Evolutionary conservation across 2,797 vertebrate species (phyloP).

Genomic region (Atherinosoma microstoma): DNA sequence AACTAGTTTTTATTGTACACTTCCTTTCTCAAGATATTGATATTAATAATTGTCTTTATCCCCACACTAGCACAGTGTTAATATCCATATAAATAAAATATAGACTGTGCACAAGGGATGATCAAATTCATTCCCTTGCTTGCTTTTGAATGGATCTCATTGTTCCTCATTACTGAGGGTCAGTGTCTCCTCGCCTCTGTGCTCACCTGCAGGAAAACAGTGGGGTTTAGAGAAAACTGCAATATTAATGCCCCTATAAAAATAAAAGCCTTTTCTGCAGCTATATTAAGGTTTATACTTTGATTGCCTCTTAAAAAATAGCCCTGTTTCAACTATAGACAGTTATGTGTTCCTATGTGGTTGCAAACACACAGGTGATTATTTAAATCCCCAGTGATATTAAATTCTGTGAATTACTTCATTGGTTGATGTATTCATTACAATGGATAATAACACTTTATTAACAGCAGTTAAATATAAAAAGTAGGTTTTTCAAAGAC

Average conservation of each 20-base stretch:
- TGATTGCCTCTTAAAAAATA: conserved; percentile 13
- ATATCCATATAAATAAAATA: conserved; percentile 78
- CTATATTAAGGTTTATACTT: conserved; percentile 20
- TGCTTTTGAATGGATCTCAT: conserved; percentile 51
- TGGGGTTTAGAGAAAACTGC: conserved; percentile 46
- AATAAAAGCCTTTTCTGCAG: conserved; percentile 19
- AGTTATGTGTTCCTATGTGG: conserved; percentile 24
- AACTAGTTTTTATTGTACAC: conserved; percentile 62
- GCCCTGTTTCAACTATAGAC: neutral
- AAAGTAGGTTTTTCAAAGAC: too few relatives aligned
- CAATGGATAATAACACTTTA: neutral
- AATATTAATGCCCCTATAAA: conserved; percentile 65
- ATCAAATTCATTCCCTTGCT: conserved; percentile 29
- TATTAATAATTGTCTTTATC: conserved; percentile 65
- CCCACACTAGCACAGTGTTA: conserved; percentile 47
- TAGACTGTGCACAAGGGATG: conserved; percentile 48
- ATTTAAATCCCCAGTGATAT: neutral
- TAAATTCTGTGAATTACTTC: neutral
- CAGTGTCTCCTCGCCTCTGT: conserved; percentile 64
- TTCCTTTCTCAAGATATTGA: conserved; percentile 60
- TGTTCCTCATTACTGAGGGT: conserved; percentile 72
- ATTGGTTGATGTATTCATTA: neutral
- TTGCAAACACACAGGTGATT: neutral
- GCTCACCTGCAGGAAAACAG: conserved; percentile 63
- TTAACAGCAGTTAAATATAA: too few relatives aligned